Percentiles rank a stretch among this genome's conserved stretches.
Evolutionary conservation across 2,888 invertebrate species (phyloP).

Genomic region (Eupeodes luniger): DNA sequence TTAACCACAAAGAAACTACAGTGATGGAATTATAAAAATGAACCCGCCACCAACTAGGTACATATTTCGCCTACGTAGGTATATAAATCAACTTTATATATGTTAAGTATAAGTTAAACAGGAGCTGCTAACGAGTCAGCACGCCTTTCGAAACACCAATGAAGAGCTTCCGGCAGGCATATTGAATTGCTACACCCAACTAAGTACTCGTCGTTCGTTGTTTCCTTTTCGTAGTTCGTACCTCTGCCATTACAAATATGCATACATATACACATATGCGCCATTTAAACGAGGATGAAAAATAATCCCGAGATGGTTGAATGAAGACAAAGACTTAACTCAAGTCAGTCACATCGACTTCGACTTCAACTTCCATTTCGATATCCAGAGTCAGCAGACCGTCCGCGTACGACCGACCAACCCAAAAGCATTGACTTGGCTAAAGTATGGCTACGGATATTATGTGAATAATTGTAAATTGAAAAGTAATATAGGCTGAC

Average conservation of each 20-base stretch:
- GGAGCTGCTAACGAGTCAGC: constrained; percentile 69
- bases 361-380: not conserved
- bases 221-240: too few species aligned
- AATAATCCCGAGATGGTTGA: constrained; percentile 68
- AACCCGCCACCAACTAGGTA: too few species aligned
- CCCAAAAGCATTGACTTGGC: constrained; percentile 45
- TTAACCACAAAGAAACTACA: too few species aligned
- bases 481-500: constrained; percentile 46
- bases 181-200: constrained; percentile 19
- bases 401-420: not conserved
- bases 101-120: constrained; percentile 40
- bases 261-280: not conserved
- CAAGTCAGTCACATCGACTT: not conserved
- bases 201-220: not conserved
- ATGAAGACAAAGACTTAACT: constrained; percentile 49
- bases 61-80: too few species aligned
- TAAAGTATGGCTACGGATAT: not conserved
- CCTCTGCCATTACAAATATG: not conserved
- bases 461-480: constrained; percentile 24
- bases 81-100: not conserved
- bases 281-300: constrained; percentile 70
- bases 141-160: constrained; percentile 72
- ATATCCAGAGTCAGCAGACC: not conserved
- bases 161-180: constrained; percentile 69
- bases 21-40: too few species aligned